These are phyloP conservation scores for Microcebus tavaratra DNA, from an alignment of 2,113 vertebrate genomes.

Conservation along the genomic window DNA sequence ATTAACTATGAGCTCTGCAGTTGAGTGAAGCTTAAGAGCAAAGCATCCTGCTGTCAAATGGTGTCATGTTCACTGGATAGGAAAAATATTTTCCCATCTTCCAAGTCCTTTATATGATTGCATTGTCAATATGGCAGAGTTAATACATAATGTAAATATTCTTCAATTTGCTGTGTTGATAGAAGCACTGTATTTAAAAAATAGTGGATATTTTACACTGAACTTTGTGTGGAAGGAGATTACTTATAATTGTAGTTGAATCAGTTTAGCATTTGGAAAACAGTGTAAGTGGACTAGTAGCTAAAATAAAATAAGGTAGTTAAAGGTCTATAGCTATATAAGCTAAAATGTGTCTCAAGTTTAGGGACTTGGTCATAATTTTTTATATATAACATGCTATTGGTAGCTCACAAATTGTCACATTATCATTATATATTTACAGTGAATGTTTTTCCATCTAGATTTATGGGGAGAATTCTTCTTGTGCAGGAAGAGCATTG, in stretches of 20 bases:
- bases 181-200: background rate
- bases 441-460: constrained; percentile 80
- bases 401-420: background rate
- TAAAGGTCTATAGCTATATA: background rate
- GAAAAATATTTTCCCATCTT: background rate
- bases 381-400: background rate
- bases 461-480: constrained; percentile 96
- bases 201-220: background rate
- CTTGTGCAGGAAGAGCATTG: constrained; percentile 94
- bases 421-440: constrained; percentile 8
- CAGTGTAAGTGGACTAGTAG: background rate
- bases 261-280: constrained; percentile 40
- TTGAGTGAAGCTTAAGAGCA: background rate
- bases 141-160: background rate
- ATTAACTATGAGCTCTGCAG: background rate
- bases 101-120: background rate
- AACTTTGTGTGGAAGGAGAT: background rate
- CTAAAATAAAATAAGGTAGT: constrained; percentile 47
- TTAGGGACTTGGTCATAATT: background rate
- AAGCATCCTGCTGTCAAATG: background rate
- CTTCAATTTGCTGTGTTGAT: background rate
- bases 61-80: background rate
- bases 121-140: background rate
- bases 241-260: constrained; percentile 2
- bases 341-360: constrained; percentile 6